Percentiles rank a stretch among this genome's conserved stretches.
Evolutionary conservation across 2,113 vertebrate species (phyloP).

Genomic region (Cyphomyrus plagiostoma): DNA sequence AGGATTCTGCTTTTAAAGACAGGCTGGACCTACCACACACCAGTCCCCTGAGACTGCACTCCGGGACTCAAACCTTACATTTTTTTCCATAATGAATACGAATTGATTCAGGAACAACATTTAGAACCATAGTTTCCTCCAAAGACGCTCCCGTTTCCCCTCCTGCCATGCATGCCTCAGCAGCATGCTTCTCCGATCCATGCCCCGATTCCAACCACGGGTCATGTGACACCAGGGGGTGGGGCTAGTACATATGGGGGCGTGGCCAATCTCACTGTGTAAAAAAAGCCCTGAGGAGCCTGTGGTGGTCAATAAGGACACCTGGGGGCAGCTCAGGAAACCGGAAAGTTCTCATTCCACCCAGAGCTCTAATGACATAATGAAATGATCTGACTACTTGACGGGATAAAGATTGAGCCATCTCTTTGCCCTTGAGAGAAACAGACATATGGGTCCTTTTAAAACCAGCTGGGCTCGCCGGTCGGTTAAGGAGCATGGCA

Average conservation of each 20-base stretch:
- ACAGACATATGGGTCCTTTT: neutral
- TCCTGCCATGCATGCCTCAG: neutral
- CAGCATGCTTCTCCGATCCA: neutral
- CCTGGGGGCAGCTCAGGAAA: constrained; percentile 2
- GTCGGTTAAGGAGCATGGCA: neutral
- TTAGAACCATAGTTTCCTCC: neutral
- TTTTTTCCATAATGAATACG: constrained; percentile 10
- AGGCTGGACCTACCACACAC: constrained; percentile 9
- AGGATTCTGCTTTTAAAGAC: constrained; percentile 11
- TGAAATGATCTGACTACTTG: neutral
- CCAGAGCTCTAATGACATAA: neutral
- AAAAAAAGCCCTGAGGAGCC: neutral
- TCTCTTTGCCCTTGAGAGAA: constrained; percentile 1
- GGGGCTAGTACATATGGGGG: neutral
- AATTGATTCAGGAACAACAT: constrained; percentile 16
- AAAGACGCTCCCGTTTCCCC: neutral
- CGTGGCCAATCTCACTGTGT: neutral
- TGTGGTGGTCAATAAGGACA: constrained; percentile 1
- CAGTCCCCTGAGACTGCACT: neutral
- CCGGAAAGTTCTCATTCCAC: neutral
- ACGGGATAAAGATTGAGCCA: neutral
- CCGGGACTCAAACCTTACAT: neutral
- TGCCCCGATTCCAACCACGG: neutral
- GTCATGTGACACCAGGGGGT: neutral
- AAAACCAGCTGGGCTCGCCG: neutral